These are phyloP conservation scores for Aratinga solstitialis DNA, from an alignment of 2,797 vertebrate species.

Conservation along the genomic window DNA sequence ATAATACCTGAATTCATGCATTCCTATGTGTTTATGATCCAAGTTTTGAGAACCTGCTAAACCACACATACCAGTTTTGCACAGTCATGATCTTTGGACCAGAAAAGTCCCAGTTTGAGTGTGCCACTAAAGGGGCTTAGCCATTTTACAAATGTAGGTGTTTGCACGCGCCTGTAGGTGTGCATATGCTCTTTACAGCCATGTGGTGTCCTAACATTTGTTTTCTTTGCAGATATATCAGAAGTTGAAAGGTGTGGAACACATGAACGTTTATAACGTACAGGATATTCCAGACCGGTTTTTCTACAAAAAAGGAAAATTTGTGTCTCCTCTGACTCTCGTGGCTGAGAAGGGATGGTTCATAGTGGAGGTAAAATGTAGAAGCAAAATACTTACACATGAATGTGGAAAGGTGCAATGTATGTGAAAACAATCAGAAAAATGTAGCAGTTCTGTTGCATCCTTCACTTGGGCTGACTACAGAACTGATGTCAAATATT, in stretches of 20 bases:
- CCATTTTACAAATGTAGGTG: background rate
- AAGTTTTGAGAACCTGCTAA: background rate
- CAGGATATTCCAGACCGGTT: constrained; percentile 86
- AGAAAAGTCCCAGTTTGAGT: background rate
- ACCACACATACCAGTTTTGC: background rate
- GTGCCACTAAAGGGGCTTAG: background rate
- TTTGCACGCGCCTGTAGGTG: background rate
- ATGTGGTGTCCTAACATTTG: background rate
- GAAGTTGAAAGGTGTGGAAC: constrained; percentile 78
- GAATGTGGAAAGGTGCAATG: background rate
- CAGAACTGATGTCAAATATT: background rate
- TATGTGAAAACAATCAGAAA: background rate
- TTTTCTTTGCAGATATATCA: constrained; percentile 81
- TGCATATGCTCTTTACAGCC: background rate
- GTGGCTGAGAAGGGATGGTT: constrained; percentile 93
- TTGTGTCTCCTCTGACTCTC: constrained; percentile 89
- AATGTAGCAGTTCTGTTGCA: background rate
- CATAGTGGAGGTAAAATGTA: constrained; percentile 84
- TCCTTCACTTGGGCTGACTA: background rate
- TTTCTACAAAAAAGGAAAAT: constrained; percentile 88
- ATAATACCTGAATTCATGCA: background rate
- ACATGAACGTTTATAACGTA: constrained; percentile 85
- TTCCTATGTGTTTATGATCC: background rate
- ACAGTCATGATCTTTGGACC: background rate
- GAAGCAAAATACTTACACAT: background rate